These are phyloP conservation scores for Pseudeuparius sepicola DNA, from an alignment of 2,888 invertebrate species.

Conservation along the genomic window DNA sequence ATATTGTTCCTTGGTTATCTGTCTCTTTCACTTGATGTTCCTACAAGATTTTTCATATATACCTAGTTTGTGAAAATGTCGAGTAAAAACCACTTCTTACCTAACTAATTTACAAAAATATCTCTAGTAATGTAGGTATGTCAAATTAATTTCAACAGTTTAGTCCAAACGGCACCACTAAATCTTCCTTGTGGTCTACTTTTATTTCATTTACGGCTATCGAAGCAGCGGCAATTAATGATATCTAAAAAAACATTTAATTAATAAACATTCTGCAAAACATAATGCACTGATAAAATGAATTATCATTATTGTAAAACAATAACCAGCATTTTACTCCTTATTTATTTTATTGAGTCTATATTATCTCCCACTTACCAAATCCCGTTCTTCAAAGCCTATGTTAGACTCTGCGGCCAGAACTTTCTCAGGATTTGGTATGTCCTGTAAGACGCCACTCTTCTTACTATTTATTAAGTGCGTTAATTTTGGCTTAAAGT, in stretches of 20 bases:
- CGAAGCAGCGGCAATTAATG: constrained; percentile 58
- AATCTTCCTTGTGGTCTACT: constrained; percentile 79
- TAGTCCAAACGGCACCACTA: constrained; percentile 81
- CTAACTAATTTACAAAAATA: not conserved
- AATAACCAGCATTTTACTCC: no score
- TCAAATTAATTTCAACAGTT: constrained; percentile 41
- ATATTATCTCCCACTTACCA: constrained; percentile 64
- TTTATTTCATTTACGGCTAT: constrained; percentile 67
- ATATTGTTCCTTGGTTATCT: no score
- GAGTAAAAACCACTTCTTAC: no score
- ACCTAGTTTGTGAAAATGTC: no score
- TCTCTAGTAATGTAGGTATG: not conserved
- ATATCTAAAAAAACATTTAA: constrained; percentile 50
- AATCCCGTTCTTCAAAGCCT: constrained; percentile 50
- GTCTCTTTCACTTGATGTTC: no score
- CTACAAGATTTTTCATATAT: no score
- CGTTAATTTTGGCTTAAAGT: constrained; percentile 36
- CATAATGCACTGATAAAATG: no score
- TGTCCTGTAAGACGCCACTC: constrained; percentile 55
- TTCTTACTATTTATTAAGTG: constrained; percentile 40
- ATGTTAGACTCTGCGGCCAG: constrained; percentile 55
- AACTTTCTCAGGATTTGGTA: constrained; percentile 62
- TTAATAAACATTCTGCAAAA: no score
- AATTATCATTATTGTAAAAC: no score
- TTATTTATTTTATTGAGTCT: no score